Conservation (phyloP, 2,888 invertebrate genomes). For the Drosophila ezoana region DNA sequence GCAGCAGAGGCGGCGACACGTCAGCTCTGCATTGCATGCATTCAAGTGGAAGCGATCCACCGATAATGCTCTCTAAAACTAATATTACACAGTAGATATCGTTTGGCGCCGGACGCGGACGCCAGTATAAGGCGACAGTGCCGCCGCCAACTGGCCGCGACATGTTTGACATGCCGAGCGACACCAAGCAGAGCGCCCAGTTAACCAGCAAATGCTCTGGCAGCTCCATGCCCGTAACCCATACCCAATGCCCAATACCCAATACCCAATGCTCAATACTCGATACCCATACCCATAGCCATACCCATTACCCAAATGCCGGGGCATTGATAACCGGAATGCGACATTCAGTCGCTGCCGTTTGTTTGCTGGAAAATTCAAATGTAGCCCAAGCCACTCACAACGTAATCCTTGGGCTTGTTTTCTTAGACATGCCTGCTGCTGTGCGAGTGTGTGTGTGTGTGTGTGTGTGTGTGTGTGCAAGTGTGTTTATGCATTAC, state of each 20-base stretch:
- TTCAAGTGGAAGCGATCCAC: constrained; percentile 80
- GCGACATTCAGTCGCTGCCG: constrained; percentile 51
- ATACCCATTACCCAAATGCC: constrained; percentile 37
- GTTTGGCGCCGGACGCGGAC: constrained; percentile 79
- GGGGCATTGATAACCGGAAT: constrained; percentile 59
- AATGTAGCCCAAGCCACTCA: constrained; percentile 66
- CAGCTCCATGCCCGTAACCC: constrained; percentile 43
- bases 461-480: neutral
- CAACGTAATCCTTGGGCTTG: constrained; percentile 73
- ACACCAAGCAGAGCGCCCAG: constrained; percentile 50
- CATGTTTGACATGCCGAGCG: constrained; percentile 81
- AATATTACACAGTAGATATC: constrained; percentile 82
- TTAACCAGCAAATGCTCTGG: constrained; percentile 8
- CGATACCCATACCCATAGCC: constrained; percentile 11
- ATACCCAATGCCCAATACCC: constrained; percentile 16
- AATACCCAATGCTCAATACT: constrained; percentile 8
- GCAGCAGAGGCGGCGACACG: constrained; percentile 33
- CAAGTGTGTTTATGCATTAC: constrained; percentile 43
- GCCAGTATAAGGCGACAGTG: constrained; percentile 74
- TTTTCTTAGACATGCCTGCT: constrained; percentile 67
- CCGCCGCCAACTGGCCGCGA: constrained; percentile 84
- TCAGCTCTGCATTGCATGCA: constrained; percentile 60
- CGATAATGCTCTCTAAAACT: constrained; percentile 82
- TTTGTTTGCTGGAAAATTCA: constrained; percentile 76
- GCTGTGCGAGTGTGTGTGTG: neutral